Base-by-base conservation (phyloP, 2,797 vertebrate genomes). In the Chrysocyon brachyurus region DNA sequence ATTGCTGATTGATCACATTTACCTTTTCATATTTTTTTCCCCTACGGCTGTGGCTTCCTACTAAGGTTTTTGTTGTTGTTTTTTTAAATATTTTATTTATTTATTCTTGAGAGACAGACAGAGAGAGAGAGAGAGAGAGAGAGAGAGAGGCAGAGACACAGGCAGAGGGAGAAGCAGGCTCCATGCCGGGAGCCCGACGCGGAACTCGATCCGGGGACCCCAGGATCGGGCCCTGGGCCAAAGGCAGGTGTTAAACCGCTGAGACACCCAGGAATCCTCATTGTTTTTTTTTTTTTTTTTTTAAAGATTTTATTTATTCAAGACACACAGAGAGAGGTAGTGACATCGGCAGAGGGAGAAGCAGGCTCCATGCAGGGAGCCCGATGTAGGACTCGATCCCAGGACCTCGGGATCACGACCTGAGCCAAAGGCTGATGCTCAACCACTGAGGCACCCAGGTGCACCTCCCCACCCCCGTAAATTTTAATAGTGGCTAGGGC, bases 401-500 rank as follows among this genome's bases (percentile, higher is more conserved):
- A 46, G 12, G 70, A 46, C 40, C 40, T 33, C 0, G 26, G 28
- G 72, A 28, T 49, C 72, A 75, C 17, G 40, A 75, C 40, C 72
- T 10, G 72, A 28, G 72, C 72, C 8, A 6, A 73, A 73, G 11
- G 22, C 72, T 24, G 70, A 46, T 6, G 12, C 40, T 73, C 46
- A 46, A 46, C 40, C 3, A 46, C 72, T 40, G 33, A 26, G 40
- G 22, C 70, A 6, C 40, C 24, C 24, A 28, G 40, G 72, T 0
- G 7, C 15, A 40, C 14, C 40, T 4, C 10, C 4, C 7, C 36
- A 40, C 40, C 15, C 15, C 8, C 0, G 4, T 4, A 21, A 31
- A 1, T 54, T 66, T 78, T 31, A 66, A 63, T 31, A 36, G 36
- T 15, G 72, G 14, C 26, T 75, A 7, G 16, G 24, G 6, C 28